A percentile compares a stretch with the other conserved stretches of the same genome.
These are phyloP conservation scores for Dendrolimus pini DNA, from an alignment of 2,888 invertebrate species.

Conservation along the genomic window DNA sequence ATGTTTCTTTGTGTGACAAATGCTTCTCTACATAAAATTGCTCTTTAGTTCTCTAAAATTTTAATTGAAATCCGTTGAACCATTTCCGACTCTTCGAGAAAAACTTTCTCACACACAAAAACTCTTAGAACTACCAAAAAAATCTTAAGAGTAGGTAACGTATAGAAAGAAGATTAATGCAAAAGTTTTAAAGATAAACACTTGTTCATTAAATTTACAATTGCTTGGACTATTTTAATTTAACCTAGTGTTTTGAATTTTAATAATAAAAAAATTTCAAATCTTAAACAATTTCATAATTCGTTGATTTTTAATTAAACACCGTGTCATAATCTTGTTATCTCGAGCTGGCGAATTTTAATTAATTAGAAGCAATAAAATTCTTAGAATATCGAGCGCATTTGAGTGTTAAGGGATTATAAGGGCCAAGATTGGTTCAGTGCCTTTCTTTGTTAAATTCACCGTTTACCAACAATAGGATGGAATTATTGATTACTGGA, in stretches of 20 bases:
- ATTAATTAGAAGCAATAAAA: conserved; percentile 62
- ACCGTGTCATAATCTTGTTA: conserved; percentile 58
- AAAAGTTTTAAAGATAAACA: too few species aligned
- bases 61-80: too few species aligned
- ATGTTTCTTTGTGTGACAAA: too few species aligned
- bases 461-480: conserved; percentile 21
- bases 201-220: too few species aligned
- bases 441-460: conserved; percentile 31
- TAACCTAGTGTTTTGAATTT: neutral
- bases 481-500: conserved; percentile 13
- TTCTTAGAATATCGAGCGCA: conserved; percentile 45
- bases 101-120: too few species aligned
- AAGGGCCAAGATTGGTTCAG: conserved; percentile 42
- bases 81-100: too few species aligned
- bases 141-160: too few species aligned
- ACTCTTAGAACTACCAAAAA: too few species aligned
- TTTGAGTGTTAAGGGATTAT: conserved; percentile 50
- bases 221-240: too few species aligned
- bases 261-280: neutral
- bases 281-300: neutral
- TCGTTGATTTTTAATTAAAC: conserved; percentile 36
- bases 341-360: conserved; percentile 47
- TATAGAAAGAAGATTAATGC: too few species aligned
- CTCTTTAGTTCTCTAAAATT: too few species aligned
- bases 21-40: too few species aligned